A percentile compares a stretch with the other conserved stretches of the same genome.
Evolutionary conservation across 2,888 invertebrate species (phyloP).

Genomic region (Drosophila subquinaria): DNA sequence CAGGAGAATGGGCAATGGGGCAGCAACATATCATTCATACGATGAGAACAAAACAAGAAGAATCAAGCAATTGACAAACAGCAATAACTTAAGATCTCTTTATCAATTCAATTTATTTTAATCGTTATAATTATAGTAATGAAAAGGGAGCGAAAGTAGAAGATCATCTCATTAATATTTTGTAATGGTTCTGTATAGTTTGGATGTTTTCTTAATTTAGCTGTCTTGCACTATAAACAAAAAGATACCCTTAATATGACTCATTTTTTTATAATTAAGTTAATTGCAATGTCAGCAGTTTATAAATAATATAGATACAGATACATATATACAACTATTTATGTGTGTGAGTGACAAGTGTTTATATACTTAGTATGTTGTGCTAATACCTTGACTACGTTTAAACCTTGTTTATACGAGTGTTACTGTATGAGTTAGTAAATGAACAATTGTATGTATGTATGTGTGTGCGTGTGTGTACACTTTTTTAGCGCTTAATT

Average conservation of each 20-base stretch:
- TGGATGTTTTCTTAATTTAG: neutral
- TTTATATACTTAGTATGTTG: conserved; percentile 19
- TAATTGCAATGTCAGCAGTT: conserved; percentile 53
- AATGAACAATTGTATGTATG: conserved; percentile 11
- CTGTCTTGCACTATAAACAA: conserved; percentile 16
- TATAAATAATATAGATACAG: conserved; percentile 5
- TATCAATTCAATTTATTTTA: neutral
- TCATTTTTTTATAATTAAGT: conserved; percentile 59
- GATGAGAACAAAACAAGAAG: neutral
- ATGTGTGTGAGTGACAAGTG: conserved; percentile 15
- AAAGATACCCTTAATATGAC: conserved; percentile 28
- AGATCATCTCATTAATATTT: neutral
- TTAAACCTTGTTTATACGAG: conserved; percentile 32
- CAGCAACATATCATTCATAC: conserved; percentile 14
- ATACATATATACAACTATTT: conserved; percentile 3
- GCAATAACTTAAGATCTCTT: neutral
- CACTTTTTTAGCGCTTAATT: conserved; percentile 51
- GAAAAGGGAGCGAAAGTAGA: neutral
- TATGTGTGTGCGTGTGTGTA: neutral
- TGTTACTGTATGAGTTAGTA: conserved; percentile 4
- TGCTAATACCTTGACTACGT: conserved; percentile 46
- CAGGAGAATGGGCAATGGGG: conserved; percentile 5
- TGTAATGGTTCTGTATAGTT: neutral
- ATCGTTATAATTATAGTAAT: neutral
- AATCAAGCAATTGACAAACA: neutral